These are phyloP conservation scores for Theristicus caerulescens DNA, from an alignment of 2,113 vertebrate genomes.

Conservation along the genomic window DNA sequence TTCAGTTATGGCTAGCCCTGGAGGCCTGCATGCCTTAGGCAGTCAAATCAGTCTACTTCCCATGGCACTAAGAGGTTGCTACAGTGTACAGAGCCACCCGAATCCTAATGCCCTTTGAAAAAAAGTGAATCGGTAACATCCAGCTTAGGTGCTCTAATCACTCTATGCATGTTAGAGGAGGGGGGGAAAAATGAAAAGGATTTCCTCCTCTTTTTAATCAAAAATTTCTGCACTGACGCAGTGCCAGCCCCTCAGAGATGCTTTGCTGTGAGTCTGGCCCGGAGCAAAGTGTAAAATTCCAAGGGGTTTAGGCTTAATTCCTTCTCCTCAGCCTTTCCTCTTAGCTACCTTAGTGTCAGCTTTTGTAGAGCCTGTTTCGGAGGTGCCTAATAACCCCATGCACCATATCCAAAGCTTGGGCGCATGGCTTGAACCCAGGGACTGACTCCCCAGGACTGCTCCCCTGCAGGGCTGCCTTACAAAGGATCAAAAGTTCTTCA, in stretches of 20 bases:
- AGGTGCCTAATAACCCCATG: background rate
- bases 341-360: background rate
- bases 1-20: background rate
- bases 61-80: background rate
- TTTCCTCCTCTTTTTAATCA: background rate
- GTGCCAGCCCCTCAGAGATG: background rate
- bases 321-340: background rate
- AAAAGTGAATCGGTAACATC: background rate
- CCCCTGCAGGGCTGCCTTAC: background rate
- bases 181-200: fast-evolving
- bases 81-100: background rate
- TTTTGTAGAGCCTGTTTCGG: background rate
- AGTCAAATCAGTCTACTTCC: background rate
- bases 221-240: background rate
- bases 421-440: fast-evolving
- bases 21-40: background rate
- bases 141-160: background rate
- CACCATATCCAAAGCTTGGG: background rate
- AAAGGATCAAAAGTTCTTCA: background rate
- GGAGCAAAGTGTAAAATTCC: background rate
- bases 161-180: background rate
- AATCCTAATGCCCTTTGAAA: background rate
- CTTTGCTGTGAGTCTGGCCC: background rate
- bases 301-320: constrained; percentile 15
- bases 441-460: background rate